Percentiles rank a stretch among this genome's conserved stretches.
phyloP scores from a whole-genome alignment of 2,113 vertebrate species.

The Brachirus orientalis region DNA sequence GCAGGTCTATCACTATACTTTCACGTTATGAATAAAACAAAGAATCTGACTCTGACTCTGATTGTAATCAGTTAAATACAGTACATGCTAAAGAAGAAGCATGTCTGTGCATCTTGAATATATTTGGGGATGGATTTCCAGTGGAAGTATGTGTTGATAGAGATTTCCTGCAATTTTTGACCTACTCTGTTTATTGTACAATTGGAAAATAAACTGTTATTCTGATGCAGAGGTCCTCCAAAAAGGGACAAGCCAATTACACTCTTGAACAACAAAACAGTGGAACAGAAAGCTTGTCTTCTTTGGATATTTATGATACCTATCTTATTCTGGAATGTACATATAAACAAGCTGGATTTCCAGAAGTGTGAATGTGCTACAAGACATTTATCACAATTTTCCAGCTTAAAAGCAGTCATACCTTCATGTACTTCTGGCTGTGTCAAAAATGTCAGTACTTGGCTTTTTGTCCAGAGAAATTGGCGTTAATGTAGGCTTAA shows the following conservation, averaged over 20 bases:
- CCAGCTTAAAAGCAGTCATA: slow-evolving; percentile 18
- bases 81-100: too few relatives aligned
- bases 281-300: slow-evolving; percentile 24
- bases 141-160: not conserved
- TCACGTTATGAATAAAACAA: too few relatives aligned
- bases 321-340: slow-evolving; percentile 34
- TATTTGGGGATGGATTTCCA: not conserved
- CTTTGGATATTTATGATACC: slow-evolving; percentile 22
- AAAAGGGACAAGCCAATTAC: slow-evolving; percentile 17
- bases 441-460: slow-evolving; percentile 69
- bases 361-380: slow-evolving; percentile 36
- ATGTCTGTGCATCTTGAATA: too few relatives aligned
- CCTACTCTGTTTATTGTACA: too few relatives aligned
- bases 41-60: too few relatives aligned
- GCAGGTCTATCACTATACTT: too few relatives aligned
- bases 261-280: slow-evolving; percentile 13
- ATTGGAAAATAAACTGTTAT: not conserved
- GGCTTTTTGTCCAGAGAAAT: slow-evolving; percentile 49
- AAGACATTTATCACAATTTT: slow-evolving; percentile 65
- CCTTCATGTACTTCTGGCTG: slow-evolving; percentile 50
- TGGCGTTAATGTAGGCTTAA: slow-evolving; percentile 72
- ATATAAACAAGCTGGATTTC: slow-evolving; percentile 33
- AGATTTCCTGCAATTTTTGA: too few relatives aligned
- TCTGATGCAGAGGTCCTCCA: slow-evolving; percentile 5
- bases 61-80: too few relatives aligned